A percentile compares a stretch with the other conserved stretches of the same genome.
phyloP scores from a whole-genome alignment of 1,140 invertebrate species.

The Trichonephila clavipes region DNA sequence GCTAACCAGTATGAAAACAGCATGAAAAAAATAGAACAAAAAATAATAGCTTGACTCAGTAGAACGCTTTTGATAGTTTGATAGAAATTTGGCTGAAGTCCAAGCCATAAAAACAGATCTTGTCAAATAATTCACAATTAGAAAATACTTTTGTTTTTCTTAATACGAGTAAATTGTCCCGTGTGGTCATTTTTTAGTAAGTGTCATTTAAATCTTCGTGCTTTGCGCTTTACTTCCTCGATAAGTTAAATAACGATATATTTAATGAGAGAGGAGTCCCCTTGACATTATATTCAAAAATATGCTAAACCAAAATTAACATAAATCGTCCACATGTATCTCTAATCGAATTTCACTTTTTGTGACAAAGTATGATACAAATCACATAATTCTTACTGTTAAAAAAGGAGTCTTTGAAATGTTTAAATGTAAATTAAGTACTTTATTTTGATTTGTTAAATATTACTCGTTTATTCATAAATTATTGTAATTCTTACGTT shows the following conservation, averaged over 20 bases:
- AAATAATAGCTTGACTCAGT: not conserved
- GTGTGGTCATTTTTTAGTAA: not conserved
- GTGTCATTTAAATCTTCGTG: not conserved
- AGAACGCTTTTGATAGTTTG: not conserved
- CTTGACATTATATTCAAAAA: too few species aligned
- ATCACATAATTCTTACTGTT: too few species aligned
- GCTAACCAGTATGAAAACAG: not conserved
- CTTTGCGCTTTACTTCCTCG: not conserved
- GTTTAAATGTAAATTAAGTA: too few species aligned
- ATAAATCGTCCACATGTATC: too few species aligned
- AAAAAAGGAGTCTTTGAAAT: too few species aligned
- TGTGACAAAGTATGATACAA: too few species aligned
- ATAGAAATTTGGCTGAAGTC: not conserved
- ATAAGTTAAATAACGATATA: not conserved
- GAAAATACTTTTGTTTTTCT: not conserved
- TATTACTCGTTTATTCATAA: too few species aligned
- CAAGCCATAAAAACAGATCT: slow-evolving; percentile 13
- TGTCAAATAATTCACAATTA: slow-evolving; percentile 8
- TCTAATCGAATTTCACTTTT: too few species aligned
- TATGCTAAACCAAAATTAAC: too few species aligned
- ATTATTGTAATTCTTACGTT: too few species aligned
- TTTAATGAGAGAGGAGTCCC: not conserved
- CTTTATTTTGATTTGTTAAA: too few species aligned
- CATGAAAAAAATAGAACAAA: not conserved
- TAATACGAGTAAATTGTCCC: not conserved